Base-by-base conservation (phyloP, 1,140 invertebrate genomes). In the Orussus abietinus region DNA sequence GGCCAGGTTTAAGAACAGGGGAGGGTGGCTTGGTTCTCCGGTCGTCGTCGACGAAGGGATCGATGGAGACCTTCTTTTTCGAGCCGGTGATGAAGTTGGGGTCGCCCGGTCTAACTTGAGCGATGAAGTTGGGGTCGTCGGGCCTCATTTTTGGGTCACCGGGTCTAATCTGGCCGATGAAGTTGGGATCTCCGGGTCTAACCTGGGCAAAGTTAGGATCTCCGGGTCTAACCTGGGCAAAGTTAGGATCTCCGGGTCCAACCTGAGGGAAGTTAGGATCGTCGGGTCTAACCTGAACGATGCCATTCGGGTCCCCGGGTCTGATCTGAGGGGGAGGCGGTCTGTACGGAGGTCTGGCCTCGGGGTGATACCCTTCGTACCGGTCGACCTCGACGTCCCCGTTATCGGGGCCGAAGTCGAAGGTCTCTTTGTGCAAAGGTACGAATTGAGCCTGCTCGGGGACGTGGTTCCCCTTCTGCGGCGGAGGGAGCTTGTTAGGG, bases 391-490 rank as follows among this genome's bases (percentile, higher is more conserved):
- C n/a, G n/a, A n/a, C n/a, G n/a, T 63, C 59, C 0, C 47, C 54
- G 19, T 62, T 62, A 25, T 2, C 47, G 0, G 61, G 52, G 0
- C 45, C 38, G 22, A 64, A 63, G n/a, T 56, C 41, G 20, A 56
- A 64, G 1, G 22, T 14, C 3, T 55, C 52, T 0, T 47, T 40
- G 4, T 66, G 57, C 3, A 61, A 29, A 0, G 62, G 52, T 3
- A 69, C 49, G 17, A 69, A 69, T 3, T 61, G 68, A 0, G 62
- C 56, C n/a, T 65, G 59, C 11, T 68, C 58, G 1, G 30, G 14
- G 2, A 36, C 14, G 41, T 5, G 45, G 13, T 11, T 22, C 21
- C 32, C 35, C 26, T 57, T 51, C 7, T 56, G 45, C 14, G 41
- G 11, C 2, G 53, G 18, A 2, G 53, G 33, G 1, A 57, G 21